phyloP scores from a whole-genome alignment of 2,797 vertebrate genomes.

The Cyclopterus lumpus region DNA sequence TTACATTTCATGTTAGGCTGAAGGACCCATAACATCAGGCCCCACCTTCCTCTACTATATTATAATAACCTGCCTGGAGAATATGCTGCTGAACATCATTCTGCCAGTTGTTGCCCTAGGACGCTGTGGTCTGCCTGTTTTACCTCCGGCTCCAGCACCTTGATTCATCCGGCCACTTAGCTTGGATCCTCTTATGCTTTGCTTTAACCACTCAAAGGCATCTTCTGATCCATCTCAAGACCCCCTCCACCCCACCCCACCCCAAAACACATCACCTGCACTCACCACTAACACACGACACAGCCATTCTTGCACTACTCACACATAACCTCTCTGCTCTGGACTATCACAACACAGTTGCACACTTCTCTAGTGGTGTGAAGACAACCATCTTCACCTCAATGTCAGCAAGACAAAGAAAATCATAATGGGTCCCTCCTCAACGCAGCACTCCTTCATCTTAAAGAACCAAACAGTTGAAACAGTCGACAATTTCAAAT shows the following conservation, averaged over 20 bases:
- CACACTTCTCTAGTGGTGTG: no score
- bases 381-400: background rate
- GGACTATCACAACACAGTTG: no score
- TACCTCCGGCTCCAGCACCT: background rate
- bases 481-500: background rate
- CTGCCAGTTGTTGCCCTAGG: background rate
- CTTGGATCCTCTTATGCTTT: background rate
- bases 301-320: no score
- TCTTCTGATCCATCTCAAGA: background rate
- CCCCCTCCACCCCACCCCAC: no score
- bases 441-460: background rate
- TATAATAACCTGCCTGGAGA: background rate
- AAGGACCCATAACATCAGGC: slow-evolving; percentile 12
- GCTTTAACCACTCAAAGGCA: background rate
- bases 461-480: background rate
- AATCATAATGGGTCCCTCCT: background rate
- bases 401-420: background rate
- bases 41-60: background rate
- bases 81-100: background rate
- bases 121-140: background rate
- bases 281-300: no score
- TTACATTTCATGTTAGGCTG: slow-evolving; percentile 20
- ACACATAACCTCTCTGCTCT: no score
- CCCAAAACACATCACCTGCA: no score
- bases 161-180: background rate